phyloP scores from a whole-genome alignment of 2,888 invertebrate genomes.

The Epirrhoe tristata region DNA sequence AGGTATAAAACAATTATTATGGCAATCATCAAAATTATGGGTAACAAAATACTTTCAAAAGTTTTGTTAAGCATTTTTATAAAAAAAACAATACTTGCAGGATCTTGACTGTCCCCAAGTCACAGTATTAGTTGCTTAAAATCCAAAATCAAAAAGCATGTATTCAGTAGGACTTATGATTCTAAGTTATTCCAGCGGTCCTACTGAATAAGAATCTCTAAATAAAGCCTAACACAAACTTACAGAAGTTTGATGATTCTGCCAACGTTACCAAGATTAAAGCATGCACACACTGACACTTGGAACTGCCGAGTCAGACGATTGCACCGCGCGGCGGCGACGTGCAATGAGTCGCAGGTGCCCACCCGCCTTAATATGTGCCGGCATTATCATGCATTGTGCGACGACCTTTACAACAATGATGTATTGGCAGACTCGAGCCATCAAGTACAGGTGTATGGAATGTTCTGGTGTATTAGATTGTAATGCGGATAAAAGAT shows the following conservation, averaged over 20 bases:
- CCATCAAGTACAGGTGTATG: conserved; percentile 6
- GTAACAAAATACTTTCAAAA: no score
- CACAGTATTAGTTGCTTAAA: no score
- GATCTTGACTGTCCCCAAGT: no score
- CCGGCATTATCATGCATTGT: conserved; percentile 49
- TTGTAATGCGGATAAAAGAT: background rate
- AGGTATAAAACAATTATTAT: no score
- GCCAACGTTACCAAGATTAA: conserved; percentile 43
- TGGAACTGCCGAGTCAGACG: conserved; percentile 54
- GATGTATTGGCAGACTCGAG: conserved; percentile 34
- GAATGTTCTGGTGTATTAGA: conserved; percentile 2
- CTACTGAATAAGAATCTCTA: no score
- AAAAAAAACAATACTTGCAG: no score
- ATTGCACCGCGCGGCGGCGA: conserved; percentile 47
- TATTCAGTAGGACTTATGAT: no score
- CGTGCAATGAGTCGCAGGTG: conserved; percentile 67
- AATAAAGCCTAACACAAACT: no score
- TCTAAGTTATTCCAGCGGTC: no score
- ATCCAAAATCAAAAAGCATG: no score
- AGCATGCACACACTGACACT: conserved; percentile 51
- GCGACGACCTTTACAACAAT: conserved; percentile 46
- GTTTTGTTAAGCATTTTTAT: no score
- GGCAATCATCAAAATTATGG: no score
- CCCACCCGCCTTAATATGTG: conserved; percentile 61
- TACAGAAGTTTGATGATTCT: conserved; percentile 29